Evolutionary conservation across 2,888 invertebrate genomes (phyloP).

Genomic region (Pammene aurita): DNA sequence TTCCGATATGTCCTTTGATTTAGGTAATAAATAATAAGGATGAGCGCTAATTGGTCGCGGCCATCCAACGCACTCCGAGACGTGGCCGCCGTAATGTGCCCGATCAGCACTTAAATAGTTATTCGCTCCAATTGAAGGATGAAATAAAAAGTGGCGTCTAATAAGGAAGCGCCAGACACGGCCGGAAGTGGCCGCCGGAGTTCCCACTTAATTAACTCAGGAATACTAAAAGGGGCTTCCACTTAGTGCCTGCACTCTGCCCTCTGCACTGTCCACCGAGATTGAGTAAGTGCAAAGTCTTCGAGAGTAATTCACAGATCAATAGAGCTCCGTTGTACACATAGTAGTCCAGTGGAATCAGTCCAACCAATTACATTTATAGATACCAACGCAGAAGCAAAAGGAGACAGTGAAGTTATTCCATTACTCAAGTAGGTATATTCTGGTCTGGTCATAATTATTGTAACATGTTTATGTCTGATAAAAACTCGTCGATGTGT

Average conservation of each 20-base stretch:
- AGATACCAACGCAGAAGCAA: background rate
- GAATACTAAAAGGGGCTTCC: background rate
- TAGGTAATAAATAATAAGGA: background rate
- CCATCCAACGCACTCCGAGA: conserved; percentile 2
- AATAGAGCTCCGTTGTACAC: background rate
- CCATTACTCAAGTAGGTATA: no score
- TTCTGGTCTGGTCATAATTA: no score
- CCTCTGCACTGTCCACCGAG: background rate
- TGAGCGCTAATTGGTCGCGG: background rate
- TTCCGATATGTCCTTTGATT: no score
- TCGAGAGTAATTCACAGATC: background rate
- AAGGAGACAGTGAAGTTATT: no score
- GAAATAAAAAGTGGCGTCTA: conserved; percentile 31
- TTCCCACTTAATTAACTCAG: conserved; percentile 14
- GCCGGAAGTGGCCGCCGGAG: conserved; percentile 30
- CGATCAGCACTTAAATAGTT: conserved; percentile 15
- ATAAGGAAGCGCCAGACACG: conserved; percentile 26
- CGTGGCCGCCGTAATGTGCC: conserved; percentile 14
- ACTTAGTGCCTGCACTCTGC: background rate
- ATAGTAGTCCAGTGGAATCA: background rate
- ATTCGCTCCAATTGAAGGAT: conserved; percentile 28
- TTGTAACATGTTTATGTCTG: no score
- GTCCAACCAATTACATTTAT: no score
- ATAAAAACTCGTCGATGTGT: no score
- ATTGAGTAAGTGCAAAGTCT: background rate